phyloP scores from a whole-genome alignment of 2,113 vertebrate genomes.

The Bos indicus region DNA sequence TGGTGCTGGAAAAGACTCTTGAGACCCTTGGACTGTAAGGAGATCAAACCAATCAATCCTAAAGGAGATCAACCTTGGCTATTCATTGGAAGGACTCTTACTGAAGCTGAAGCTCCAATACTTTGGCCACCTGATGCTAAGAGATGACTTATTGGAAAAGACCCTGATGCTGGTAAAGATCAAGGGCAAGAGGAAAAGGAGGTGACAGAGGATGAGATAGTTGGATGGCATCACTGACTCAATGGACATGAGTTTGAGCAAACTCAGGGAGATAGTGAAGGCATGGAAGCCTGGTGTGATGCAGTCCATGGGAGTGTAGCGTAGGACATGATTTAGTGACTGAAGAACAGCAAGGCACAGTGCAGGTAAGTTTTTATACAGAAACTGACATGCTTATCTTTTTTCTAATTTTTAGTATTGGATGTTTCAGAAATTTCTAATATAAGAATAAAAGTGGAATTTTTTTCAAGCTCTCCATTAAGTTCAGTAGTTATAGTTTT shows the following conservation, averaged over 20 bases:
- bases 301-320: neutral
- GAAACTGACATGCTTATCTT: neutral
- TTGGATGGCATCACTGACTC: neutral
- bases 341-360: neutral
- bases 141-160: neutral
- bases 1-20: neutral
- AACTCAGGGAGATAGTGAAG: neutral
- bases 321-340: neutral
- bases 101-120: neutral
- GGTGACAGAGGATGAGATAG: neutral
- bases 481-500: neutral
- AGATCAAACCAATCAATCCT: neutral
- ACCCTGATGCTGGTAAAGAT: neutral
- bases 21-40: neutral
- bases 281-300: neutral
- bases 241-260: neutral
- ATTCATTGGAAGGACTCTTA: neutral
- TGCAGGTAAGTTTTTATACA: neutral
- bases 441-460: neutral
- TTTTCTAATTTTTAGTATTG: neutral
- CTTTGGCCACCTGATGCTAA: neutral
- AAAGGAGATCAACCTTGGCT: neutral
- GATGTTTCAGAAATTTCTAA: neutral
- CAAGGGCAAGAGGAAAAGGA: neutral
- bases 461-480: neutral